phyloP scores from a whole-genome alignment of 2,888 invertebrate genomes.

The Antheraea yamamai region DNA sequence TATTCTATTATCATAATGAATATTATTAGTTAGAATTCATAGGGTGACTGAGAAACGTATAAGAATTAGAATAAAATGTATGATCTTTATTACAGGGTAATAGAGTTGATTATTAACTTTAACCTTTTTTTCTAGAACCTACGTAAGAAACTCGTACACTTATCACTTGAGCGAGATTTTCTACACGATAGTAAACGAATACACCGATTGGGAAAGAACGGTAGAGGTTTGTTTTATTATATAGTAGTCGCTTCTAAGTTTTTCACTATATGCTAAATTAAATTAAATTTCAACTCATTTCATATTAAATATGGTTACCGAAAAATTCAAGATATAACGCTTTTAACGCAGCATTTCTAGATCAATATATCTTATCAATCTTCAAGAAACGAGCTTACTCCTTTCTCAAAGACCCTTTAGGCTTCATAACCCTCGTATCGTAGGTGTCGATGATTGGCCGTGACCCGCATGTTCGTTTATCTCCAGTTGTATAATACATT shows the following conservation, averaged over 20 bases:
- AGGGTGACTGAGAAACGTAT: background rate
- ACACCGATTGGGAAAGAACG: constrained; percentile 98
- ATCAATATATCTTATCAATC: too few species aligned
- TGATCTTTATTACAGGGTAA: background rate
- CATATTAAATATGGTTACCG: too few species aligned
- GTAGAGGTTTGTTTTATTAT: constrained; percentile 82
- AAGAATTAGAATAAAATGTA: background rate
- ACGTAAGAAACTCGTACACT: constrained; percentile 96
- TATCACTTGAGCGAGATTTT: constrained; percentile 98
- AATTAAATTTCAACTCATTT: too few species aligned
- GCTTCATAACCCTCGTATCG: too few species aligned
- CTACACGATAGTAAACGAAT: constrained; percentile 97
- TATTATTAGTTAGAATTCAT: background rate
- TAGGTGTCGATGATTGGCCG: too few species aligned
- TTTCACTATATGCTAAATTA: background rate
- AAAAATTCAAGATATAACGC: too few species aligned
- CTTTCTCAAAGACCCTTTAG: too few species aligned
- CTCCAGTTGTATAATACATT: too few species aligned
- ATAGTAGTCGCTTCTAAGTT: background rate
- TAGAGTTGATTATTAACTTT: background rate
- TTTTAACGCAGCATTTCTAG: too few species aligned
- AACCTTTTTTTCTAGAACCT: constrained; percentile 83
- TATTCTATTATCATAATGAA: background rate
- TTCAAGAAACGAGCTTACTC: too few species aligned
- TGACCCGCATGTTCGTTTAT: too few species aligned